Evolutionary conservation across 2,888 invertebrate genomes (phyloP), one percentile per base, ranked within the genome.

Genomic region (Metallyticus violacea): DNA sequence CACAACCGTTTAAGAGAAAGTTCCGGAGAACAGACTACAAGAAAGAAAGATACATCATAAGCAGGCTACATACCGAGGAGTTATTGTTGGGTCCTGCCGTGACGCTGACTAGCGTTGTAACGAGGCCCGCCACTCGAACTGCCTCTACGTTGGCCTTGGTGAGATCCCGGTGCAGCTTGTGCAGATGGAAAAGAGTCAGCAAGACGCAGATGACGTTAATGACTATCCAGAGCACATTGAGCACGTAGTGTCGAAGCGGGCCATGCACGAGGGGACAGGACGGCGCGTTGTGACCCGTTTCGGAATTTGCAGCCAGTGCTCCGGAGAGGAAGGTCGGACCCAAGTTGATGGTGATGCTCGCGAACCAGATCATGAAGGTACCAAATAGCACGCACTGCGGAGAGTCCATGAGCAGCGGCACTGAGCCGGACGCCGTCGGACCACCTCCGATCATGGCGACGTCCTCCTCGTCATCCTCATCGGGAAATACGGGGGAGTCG

Each of bases 321-420:
- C 97, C 97, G 90, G 95, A 96, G 90, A 97, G 93, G 92, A 97
- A 97, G 76, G 97, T 97, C 40, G 97, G 97, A 29, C 97, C 97
- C 89, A 98, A 94, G 93, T 98, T 97, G 91, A 97, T 96, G 85
- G 97, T 97, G 91, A 97, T 96, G 89, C 85, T 79, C 85, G 97
- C 97, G 92, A 98, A 97, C 97, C 97, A 98, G 91, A 97, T 97
- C 95, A 97, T 97, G 92, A 97, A 97, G 85, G 97, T 95, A 88
- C 97, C 97, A 92, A 98, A 98, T 83, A 97, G 94, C 88, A 97
- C 97, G 92, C 98, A 98, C 94, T 97, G 96, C 2, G 97, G 97
- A 88, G 96, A 96, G 92, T 97, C 97, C 96, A 96, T 96, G 88
- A 97, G 93, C 89, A 96, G 93, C 7, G 96, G 96, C 1, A 95